These are phyloP conservation scores for Antheraea mylitta DNA, from an alignment of 1,140 invertebrate genomes.

Conservation along the genomic window DNA sequence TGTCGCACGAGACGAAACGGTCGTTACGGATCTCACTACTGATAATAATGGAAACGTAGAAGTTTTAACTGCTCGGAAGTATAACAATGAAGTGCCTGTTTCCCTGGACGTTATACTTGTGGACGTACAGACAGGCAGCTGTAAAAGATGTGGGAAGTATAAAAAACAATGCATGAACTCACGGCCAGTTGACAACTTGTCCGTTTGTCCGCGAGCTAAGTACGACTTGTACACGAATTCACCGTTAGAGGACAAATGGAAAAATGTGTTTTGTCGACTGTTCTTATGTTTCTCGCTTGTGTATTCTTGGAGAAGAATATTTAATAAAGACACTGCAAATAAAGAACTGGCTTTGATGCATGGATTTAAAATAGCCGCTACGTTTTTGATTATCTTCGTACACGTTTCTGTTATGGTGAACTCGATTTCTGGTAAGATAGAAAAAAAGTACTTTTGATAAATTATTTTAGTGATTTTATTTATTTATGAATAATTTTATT, in stretches of 20 bases:
- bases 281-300: constrained; percentile 59
- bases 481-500: constrained; percentile 16
- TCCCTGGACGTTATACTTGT: background rate
- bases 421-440: constrained; percentile 51
- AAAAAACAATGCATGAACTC: constrained; percentile 50
- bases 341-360: constrained; percentile 59
- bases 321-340: constrained; percentile 63
- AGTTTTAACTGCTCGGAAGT: background rate
- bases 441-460: background rate
- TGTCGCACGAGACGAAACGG: background rate
- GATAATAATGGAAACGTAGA: background rate
- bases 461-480: background rate
- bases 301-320: constrained; percentile 61
- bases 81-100: background rate
- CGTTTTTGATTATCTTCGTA: constrained; percentile 64
- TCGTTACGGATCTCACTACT: background rate
- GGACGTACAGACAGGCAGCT: constrained; percentile 32
- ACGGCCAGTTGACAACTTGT: constrained; percentile 32
- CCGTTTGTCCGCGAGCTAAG: constrained; percentile 46
- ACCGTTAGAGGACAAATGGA: constrained; percentile 41
- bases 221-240: constrained; percentile 30
- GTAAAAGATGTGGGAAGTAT: constrained; percentile 63
- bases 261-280: constrained; percentile 47
- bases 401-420: constrained; percentile 52
- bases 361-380: constrained; percentile 47